Evolutionary conservation across 2,113 vertebrate species (phyloP).

Genomic region (Anarrhichthys ocellatus): DNA sequence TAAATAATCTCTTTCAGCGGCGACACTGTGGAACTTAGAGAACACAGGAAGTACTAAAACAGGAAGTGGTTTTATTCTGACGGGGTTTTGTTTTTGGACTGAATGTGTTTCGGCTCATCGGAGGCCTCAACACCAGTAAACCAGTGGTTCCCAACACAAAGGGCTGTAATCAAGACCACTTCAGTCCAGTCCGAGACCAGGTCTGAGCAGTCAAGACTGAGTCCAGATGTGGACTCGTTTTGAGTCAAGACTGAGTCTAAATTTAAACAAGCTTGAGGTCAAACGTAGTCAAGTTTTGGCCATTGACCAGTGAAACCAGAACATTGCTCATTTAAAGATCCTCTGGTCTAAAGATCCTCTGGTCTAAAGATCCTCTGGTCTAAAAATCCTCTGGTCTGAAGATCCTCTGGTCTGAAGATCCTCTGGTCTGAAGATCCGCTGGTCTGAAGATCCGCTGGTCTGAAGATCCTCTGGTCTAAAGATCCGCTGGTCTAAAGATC

Average conservation of each 20-base stretch:
- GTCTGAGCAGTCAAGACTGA: background rate
- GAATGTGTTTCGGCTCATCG: conserved; percentile 10
- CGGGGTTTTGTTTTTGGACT: background rate
- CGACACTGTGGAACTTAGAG: conserved; percentile 28
- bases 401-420: no score
- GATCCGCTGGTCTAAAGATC: conserved; percentile 12
- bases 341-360: background rate
- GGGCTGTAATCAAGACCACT: background rate
- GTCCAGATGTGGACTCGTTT: background rate
- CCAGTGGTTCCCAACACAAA: conserved; percentile 17
- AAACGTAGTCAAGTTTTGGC: background rate
- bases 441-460: background rate
- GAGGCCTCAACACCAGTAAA: background rate
- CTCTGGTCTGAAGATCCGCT: background rate
- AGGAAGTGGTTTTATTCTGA: background rate
- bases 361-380: no score
- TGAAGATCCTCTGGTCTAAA: no score
- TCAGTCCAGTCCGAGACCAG: background rate
- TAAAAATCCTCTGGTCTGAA: conserved; percentile 11
- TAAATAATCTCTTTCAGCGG: conserved; percentile 60
- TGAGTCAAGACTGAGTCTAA: background rate
- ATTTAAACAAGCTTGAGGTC: no score
- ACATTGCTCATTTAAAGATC: background rate
- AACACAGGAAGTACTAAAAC: conserved; percentile 20
- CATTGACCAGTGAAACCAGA: background rate